A percentile compares a stretch with the other conserved stretches of the same genome.
Conservation (phyloP, 2,113 vertebrate genomes). For the Hylia prasina region DNA sequence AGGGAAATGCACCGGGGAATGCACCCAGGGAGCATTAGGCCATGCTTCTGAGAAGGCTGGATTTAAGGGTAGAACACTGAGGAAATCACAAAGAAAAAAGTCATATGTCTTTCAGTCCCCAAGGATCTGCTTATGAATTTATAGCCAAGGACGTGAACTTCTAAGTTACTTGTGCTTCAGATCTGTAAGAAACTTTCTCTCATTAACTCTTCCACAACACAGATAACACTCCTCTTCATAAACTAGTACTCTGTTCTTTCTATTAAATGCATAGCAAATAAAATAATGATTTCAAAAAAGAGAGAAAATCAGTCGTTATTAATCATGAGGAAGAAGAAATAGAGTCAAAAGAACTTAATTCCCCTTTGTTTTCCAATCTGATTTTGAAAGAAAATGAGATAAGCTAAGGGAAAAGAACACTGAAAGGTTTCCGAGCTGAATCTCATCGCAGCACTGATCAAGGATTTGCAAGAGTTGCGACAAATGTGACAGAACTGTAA, state of each 20-base stretch:
- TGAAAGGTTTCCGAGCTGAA: neutral
- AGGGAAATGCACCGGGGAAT: neutral
- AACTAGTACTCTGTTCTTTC: neutral
- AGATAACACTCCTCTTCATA: neutral
- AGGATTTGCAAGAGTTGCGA: neutral
- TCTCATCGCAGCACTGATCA: neutral
- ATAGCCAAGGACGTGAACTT: neutral
- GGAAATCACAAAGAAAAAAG: constrained; percentile 27
- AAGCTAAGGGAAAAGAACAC: neutral
- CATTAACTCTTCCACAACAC: neutral
- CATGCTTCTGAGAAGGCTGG: neutral
- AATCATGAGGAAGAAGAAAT: neutral
- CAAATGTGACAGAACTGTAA: neutral
- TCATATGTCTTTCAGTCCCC: neutral
- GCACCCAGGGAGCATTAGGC: neutral
- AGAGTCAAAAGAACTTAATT: neutral
- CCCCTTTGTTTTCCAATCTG: neutral
- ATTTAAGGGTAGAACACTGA: neutral
- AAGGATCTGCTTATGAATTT: neutral
- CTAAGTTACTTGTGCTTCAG: neutral
- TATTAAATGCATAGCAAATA: too few relatives aligned
- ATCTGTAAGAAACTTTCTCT: neutral
- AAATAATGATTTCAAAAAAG: neutral
- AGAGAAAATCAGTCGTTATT: neutral
- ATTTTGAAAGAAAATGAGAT: neutral